Base-by-base conservation (phyloP, 1,140 invertebrate species). In the Micrasema longulum region DNA sequence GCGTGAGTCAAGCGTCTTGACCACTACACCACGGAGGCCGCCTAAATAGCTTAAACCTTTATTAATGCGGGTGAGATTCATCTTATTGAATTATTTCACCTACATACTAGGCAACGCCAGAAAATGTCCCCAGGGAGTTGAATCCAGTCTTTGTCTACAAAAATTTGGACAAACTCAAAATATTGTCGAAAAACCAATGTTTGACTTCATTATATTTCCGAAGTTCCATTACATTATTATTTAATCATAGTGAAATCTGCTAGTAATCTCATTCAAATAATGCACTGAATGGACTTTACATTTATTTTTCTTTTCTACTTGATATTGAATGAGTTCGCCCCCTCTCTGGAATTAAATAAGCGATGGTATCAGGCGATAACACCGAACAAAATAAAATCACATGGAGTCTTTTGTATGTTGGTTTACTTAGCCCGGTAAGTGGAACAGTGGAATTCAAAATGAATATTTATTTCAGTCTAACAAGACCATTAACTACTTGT, bases 391-490 rank as follows among this genome's bases (percentile, higher is more conserved):
- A 41, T 23, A 41, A 20, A 38, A 41, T 41, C 36, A 60, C 55
- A 43, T 60, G 55, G 22, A 60, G 14, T 60, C 55, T 23, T 60
- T 60, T 60, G 36, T 60, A 18, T 38, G 55, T 20, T 14, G 36
- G 55, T 41, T 60, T 60, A 38, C 35, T 60, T 60, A 22, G 52
- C 52, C 7, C 7, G 3, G 26, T 2, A 55, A 26, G 18, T 60
- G 16, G 55, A 60, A 60, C 41, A 26, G 18, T 60, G 16, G 55
- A 60, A 60, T 60, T 60, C 41, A 38, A 60, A 60, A 60, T 20
- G 52, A 38, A 18, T 41, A 38, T 60, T 60, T 60, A 60, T 38
- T 55, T 35, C 23, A 5, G 14, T 31, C 26, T 55, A 55, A 55
- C 52, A 26, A 55, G 52, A 20, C 14, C 9, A n/a, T 55, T 36